Evolutionary conservation across 1,140 invertebrate species (phyloP), one percentile per base, ranked within the genome.

Genomic region (Heliconius nattereri): DNA sequence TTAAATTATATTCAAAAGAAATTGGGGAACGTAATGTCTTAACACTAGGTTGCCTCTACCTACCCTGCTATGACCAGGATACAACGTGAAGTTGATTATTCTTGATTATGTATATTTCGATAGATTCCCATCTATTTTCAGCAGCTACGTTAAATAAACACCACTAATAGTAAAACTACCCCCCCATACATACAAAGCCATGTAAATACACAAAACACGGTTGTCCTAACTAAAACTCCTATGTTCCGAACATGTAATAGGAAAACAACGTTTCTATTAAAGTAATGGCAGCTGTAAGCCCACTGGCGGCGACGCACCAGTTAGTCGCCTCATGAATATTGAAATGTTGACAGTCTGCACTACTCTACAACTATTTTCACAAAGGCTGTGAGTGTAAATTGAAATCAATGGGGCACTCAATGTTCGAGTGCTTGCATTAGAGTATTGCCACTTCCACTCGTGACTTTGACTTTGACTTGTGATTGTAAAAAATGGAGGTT

Each of bases 301-400:
- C 74, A 73, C 40, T 66, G 73, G 73, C 66, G 72, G 73, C 78
- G 66, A 57, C 78, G 29, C 54, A 76, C 76, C 75, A 49, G 75
- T 80, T 72, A 57, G 78, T 75, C 73, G 37, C 29, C 66, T 75
- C 73, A 73, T 80, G 78, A 80, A 80, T 80, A 80, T 80, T 80
- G 49, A 76, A 79, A 49, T 52, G 52, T 45, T 35, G 35, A 78
- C 78, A 45, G 52, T 73, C 3, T n/a, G 23, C 23, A 29, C 35
- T 54, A 71, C 52, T 32, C 71, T 40, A 79, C 70, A 76, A 80
- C 49, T 76, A 80, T 80, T 76, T 66, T 73, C 70, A 37, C 29
- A 80, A 66, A 73, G 26, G 49, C 32, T 60, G 26, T 7, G 71
- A 71, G 71, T 35, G 71, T 32, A 71, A 71, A 71, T 16, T 71